Percentiles rank a stretch among this genome's conserved stretches.
These are phyloP conservation scores for Agriotes lineatus DNA, from an alignment of 2,888 invertebrate species.

Conservation along the genomic window DNA sequence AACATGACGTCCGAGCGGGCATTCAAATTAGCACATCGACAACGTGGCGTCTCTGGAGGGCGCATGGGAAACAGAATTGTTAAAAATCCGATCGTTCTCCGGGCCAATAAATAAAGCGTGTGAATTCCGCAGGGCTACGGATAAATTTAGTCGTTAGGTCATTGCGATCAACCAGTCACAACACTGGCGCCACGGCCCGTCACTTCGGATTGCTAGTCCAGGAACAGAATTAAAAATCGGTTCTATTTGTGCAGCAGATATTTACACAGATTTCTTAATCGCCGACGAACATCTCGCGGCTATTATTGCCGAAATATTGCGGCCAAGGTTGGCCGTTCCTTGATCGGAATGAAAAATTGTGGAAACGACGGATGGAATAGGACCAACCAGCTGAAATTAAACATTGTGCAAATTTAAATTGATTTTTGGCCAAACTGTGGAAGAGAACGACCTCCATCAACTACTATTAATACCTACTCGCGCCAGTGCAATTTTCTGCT, in stretches of 20 bases:
- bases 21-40: conserved; percentile 2
- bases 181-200: conserved; percentile 58
- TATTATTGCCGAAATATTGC: background rate
- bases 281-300: background rate
- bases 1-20: no score
- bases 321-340: conserved; percentile 3
- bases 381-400: no score
- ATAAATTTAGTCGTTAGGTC: conserved; percentile 61
- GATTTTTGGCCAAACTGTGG: no score
- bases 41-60: conserved; percentile 4
- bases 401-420: no score
- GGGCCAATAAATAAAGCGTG: conserved; percentile 48
- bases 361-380: no score
- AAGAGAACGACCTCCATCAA: no score
- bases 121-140: conserved; percentile 41
- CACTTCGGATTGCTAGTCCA: conserved; percentile 40
- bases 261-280: background rate
- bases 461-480: no score
- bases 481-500: no score
- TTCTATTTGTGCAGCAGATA: conserved; percentile 41
- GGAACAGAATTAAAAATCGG: conserved; percentile 47
- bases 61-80: conserved; percentile 13
- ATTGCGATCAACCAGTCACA: conserved; percentile 59
- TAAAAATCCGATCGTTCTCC: conserved; percentile 48
- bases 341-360: no score